phyloP scores from a whole-genome alignment of 2,113 vertebrate species.

The Pyrgilauda ruficollis region DNA sequence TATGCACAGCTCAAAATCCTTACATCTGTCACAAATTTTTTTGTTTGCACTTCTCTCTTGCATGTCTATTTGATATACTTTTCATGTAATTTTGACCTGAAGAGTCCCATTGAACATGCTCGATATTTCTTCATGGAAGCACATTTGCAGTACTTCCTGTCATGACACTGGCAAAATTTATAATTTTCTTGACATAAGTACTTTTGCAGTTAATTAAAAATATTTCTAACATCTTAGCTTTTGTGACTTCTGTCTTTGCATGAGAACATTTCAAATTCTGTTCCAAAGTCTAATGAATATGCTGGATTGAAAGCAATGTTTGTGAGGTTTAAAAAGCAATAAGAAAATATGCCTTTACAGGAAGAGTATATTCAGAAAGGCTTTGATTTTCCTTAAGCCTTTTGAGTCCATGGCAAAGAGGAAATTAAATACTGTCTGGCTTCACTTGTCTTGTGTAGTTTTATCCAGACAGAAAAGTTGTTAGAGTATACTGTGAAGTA shows the following conservation, averaged over 20 bases:
- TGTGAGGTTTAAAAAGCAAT: not conserved
- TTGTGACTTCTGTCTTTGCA: not conserved
- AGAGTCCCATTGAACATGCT: not conserved
- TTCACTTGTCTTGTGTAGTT: not conserved
- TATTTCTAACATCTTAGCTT: not conserved
- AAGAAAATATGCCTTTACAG: not conserved
- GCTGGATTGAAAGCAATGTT: not conserved
- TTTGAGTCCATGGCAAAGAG: not conserved
- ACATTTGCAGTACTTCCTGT: not conserved
- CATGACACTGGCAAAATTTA: not conserved
- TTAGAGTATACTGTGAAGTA: not conserved
- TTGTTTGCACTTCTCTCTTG: not conserved
- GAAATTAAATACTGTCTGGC: not conserved
- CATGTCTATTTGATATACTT: not conserved
- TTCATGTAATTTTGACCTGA: not conserved
- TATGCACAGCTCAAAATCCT: not conserved
- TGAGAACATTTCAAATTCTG: not conserved
- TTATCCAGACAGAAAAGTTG: not conserved
- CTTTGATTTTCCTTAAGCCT: not conserved
- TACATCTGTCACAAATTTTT: not conserved
- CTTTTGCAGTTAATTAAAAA: not conserved
- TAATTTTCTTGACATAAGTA: not conserved
- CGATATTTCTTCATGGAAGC: not conserved
- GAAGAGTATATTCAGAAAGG: not conserved
- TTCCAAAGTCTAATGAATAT: not conserved